phyloP scores from a whole-genome alignment of 2,113 vertebrate genomes.

The Fulica atra region DNA sequence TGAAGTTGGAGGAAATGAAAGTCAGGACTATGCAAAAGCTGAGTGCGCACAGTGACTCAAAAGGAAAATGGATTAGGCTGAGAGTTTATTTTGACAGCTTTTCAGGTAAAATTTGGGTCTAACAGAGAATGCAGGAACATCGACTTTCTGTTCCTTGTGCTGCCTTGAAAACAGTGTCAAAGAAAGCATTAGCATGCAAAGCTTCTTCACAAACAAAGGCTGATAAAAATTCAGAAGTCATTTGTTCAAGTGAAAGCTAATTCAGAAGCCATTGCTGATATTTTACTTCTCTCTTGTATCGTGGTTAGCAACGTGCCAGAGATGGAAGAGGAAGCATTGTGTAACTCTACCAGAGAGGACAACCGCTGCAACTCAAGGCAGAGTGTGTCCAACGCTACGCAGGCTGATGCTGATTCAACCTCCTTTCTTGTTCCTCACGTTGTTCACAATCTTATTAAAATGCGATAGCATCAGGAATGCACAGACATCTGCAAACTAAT shows the following conservation, averaged over 20 bases:
- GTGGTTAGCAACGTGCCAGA: neutral
- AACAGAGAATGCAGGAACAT: neutral
- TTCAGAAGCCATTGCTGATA: neutral
- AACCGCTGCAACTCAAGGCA: neutral
- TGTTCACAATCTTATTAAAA: neutral
- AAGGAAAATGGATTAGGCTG: neutral
- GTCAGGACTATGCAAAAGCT: neutral
- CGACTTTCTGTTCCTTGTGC: neutral
- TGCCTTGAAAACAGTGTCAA: neutral
- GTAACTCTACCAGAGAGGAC: neutral
- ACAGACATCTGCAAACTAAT: neutral
- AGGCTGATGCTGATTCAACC: neutral
- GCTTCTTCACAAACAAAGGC: neutral
- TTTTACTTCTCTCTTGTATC: neutral
- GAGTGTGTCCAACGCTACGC: fast-evolving
- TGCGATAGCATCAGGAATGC: neutral
- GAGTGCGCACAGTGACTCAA: neutral
- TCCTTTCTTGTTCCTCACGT: neutral
- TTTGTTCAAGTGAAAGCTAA: neutral
- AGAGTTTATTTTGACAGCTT: constrained; percentile 34
- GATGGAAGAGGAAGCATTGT: neutral
- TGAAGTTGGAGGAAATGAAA: constrained; percentile 17
- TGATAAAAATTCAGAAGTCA: neutral
- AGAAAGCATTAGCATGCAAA: neutral
- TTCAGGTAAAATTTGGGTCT: neutral